Conservation (phyloP, 2,888 invertebrate genomes). For the Drosophila neotestacea region DNA sequence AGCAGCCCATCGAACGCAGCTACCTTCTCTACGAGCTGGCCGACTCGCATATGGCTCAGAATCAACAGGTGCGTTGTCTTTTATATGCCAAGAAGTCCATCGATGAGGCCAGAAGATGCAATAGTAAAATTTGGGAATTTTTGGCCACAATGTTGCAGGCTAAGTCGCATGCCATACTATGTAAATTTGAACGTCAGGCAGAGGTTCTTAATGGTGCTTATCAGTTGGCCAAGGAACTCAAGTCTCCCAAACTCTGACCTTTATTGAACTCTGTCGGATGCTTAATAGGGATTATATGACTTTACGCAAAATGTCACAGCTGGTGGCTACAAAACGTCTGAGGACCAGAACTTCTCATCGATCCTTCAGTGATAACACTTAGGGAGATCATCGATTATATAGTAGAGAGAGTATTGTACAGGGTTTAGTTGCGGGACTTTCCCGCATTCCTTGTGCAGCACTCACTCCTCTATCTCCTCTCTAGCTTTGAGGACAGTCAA, state of each 20-base stretch:
- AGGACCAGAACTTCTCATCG: conserved; percentile 38
- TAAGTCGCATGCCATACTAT: conserved; percentile 79
- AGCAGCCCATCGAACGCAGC: conserved; percentile 60
- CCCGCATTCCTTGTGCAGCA: background rate
- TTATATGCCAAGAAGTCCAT: conserved; percentile 44
- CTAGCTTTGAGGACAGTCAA: background rate
- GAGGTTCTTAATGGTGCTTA: conserved; percentile 73
- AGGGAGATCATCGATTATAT: background rate
- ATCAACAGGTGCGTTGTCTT: conserved; percentile 52
- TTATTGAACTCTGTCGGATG: conserved; percentile 75
- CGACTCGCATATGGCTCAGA: conserved; percentile 46
- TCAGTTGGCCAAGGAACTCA: conserved; percentile 62
- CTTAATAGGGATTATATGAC: conserved; percentile 76
- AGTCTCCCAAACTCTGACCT: conserved; percentile 63
- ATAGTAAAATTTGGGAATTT: conserved; percentile 79
- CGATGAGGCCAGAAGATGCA: conserved; percentile 67
- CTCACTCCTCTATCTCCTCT: background rate
- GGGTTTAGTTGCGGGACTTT: conserved; percentile 2
- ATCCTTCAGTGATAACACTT: conserved; percentile 11
- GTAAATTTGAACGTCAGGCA: conserved; percentile 78
- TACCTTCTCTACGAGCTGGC: conserved; percentile 72
- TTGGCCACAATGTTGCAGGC: conserved; percentile 73
- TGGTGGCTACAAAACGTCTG: conserved; percentile 42
- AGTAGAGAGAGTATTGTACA: conserved; percentile 7
- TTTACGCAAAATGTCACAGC: conserved; percentile 69